phyloP scores from a whole-genome alignment of 37 sponge, comb jelly and placozoan genomes.

The Beroe forskalii region DNA sequence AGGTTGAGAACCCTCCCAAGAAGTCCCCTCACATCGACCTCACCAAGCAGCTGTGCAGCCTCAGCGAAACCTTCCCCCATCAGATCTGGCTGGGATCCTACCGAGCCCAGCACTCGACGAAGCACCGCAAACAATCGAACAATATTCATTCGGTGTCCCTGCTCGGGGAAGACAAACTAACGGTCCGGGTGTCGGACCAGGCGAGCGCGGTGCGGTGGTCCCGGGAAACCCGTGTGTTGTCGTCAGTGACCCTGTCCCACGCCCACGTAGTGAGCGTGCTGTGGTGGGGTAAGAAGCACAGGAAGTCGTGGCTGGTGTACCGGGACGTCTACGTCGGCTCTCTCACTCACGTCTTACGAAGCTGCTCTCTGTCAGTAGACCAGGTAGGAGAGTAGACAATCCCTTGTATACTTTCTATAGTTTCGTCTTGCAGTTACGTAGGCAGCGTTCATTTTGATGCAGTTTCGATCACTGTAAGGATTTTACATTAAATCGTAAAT shows the following conservation, averaged over 20 bases:
- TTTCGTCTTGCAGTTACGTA: neutral
- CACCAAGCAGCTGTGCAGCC: constrained; percentile 27
- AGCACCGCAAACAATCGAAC: constrained; percentile 7
- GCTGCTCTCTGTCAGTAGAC: constrained; percentile 38
- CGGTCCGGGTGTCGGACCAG: constrained; percentile 46
- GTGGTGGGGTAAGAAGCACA: constrained; percentile 62
- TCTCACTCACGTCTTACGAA: constrained; percentile 43
- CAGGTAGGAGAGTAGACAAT: constrained; percentile 3
- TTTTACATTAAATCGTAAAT: too few relatives aligned
- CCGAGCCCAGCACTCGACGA: constrained; percentile 10
- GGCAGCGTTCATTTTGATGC: too few relatives aligned
- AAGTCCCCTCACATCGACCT: constrained; percentile 35
- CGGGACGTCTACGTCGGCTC: constrained; percentile 52
- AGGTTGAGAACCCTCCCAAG: constrained; percentile 3
- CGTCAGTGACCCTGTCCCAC: constrained; percentile 29
- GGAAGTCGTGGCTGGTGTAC: constrained; percentile 61
- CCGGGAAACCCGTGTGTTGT: neutral
- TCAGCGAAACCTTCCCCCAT: constrained; percentile 6
- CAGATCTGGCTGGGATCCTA: constrained; percentile 41
- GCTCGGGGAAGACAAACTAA: constrained; percentile 46
- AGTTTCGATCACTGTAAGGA: too few relatives aligned
- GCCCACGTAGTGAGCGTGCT: constrained; percentile 37
- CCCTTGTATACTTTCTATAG: neutral
- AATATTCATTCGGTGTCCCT: constrained; percentile 1
- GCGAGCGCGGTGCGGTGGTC: constrained; percentile 60